Evolutionary conservation across 2,888 invertebrate species (phyloP).

Genomic region (Bombylius discolor): DNA sequence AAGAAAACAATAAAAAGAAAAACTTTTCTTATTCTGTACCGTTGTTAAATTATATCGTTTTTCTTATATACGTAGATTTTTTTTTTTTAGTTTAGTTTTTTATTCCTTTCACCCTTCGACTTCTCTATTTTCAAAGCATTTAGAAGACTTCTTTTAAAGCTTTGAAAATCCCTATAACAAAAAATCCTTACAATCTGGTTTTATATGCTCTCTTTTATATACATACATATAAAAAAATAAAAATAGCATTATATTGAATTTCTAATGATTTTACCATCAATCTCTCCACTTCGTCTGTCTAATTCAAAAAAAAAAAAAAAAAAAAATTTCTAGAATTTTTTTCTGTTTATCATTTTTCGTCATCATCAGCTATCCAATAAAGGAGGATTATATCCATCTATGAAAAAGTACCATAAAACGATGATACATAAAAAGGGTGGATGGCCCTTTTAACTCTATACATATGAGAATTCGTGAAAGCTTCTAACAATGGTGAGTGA

Average conservation of each 20-base stretch:
- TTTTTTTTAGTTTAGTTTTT: not conserved
- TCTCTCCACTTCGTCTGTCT: no score
- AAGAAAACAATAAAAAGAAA: no score
- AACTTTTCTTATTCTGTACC: no score
- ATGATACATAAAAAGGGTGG: not conserved
- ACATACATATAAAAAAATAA: no score
- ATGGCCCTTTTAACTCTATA: not conserved
- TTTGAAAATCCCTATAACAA: slow-evolving; percentile 3
- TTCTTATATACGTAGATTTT: no score
- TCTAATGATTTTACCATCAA: no score
- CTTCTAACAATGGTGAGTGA: no score
- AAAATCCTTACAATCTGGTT: slow-evolving; percentile 2
- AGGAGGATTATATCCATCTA: slow-evolving; percentile 1
- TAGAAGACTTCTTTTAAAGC: slow-evolving; percentile 8
- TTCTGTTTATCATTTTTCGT: not conserved
- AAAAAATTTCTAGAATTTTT: not conserved
- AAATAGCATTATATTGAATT: no score
- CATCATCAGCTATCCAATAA: slow-evolving; percentile 1
- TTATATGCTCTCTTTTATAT: not conserved
- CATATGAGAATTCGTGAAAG: no score
- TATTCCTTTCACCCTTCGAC: not conserved
- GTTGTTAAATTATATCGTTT: no score
- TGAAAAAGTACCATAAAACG: slow-evolving; percentile 4
- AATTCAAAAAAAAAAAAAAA: no score
- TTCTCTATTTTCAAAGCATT: slow-evolving; percentile 2